phyloP scores from a whole-genome alignment of 2,888 invertebrate genomes.

The Cosmia pyralina region DNA sequence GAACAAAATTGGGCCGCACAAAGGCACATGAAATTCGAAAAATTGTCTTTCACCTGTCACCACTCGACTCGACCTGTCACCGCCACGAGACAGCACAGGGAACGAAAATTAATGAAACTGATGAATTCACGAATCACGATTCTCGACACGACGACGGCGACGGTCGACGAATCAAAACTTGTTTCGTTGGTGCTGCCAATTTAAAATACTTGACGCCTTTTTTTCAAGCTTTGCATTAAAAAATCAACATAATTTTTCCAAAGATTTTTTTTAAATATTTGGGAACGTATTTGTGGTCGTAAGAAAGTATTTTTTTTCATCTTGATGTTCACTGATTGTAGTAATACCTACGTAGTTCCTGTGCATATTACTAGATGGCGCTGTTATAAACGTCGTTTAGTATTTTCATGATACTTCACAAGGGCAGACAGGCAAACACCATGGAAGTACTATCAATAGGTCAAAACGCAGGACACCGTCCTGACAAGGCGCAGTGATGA shows the following conservation, averaged over 20 bases:
- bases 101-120: slow-evolving; percentile 47
- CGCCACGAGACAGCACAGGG: neutral
- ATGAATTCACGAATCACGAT: slow-evolving; percentile 2
- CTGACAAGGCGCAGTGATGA: no score
- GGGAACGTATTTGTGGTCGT: neutral
- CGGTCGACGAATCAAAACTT: slow-evolving; percentile 31
- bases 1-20: slow-evolving; percentile 44
- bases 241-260: neutral
- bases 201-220: neutral
- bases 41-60: slow-evolving; percentile 44
- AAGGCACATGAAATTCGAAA: slow-evolving; percentile 62
- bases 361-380: slow-evolving; percentile 36
- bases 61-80: slow-evolving; percentile 48
- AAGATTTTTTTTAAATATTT: neutral
- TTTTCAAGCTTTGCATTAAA: neutral
- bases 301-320: neutral
- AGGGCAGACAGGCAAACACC: no score
- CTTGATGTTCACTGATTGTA: neutral
- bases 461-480: no score
- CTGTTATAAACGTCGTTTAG: neutral
- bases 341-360: neutral
- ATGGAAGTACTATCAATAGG: no score
- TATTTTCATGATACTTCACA: rapidly evolving
- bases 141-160: neutral
- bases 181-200: slow-evolving; percentile 46